phyloP scores from a whole-genome alignment of 2,113 vertebrate genomes.

The Pelobates fuscus region DNA sequence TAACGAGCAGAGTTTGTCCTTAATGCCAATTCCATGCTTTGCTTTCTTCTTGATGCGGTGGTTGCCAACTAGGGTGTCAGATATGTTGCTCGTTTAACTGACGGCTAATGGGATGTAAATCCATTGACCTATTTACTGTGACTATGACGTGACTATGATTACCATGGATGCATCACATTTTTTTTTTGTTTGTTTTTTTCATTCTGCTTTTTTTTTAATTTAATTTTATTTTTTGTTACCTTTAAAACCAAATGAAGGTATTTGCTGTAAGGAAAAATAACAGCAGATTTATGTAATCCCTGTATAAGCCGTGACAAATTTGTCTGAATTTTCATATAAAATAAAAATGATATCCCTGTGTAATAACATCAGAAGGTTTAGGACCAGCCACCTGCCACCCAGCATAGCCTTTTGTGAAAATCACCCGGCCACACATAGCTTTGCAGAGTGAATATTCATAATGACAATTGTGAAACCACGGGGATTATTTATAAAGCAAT shows the following conservation, averaged over 20 bases:
- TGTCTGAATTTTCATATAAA: background rate
- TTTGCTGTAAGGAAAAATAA: background rate
- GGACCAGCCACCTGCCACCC: background rate
- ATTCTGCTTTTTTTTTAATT: too few relatives aligned
- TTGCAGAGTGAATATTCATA: too few relatives aligned
- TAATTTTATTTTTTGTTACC: too few relatives aligned
- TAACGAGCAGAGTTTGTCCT: constrained; percentile 13
- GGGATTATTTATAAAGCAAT: too few relatives aligned
- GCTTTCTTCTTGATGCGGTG: background rate
- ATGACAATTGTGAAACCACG: too few relatives aligned
- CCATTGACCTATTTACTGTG: constrained; percentile 36
- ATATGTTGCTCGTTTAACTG: constrained; percentile 13
- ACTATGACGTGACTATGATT: constrained; percentile 5
- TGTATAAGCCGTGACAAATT: constrained; percentile 12
- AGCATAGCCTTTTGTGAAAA: background rate
- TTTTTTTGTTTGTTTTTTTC: background rate
- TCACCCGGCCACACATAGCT: background rate
- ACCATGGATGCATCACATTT: background rate
- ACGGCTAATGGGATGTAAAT: constrained; percentile 10
- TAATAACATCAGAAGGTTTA: constrained; percentile 2
- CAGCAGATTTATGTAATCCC: constrained; percentile 18
- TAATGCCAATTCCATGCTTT: constrained; percentile 12
- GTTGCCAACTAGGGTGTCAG: constrained; percentile 24
- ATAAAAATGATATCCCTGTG: background rate
- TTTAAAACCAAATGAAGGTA: background rate